Evolutionary conservation across 2,888 invertebrate genomes (phyloP).

Genomic region (Diarsia mendica): DNA sequence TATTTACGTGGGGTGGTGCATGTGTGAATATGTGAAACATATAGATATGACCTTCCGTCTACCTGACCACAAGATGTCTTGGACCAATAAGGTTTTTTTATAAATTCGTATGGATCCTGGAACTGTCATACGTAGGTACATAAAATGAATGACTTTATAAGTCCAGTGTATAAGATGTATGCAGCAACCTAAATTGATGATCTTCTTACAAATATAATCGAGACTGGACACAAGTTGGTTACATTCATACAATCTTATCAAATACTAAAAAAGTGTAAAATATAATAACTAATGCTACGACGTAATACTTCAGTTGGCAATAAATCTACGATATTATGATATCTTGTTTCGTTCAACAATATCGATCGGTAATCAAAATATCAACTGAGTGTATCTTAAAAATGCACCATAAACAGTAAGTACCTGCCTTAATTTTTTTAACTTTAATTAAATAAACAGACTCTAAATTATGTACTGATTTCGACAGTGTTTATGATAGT

Average conservation of each 20-base stretch:
- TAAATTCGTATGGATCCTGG: neutral
- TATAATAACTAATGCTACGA: conserved; percentile 13
- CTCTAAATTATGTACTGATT: neutral
- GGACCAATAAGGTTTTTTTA: neutral
- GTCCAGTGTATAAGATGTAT: neutral
- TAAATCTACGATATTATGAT: conserved; percentile 20
- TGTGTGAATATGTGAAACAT: neutral
- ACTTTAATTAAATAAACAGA: no score
- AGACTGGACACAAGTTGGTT: neutral
- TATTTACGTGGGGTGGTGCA: conserved; percentile 3
- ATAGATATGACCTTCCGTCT: neutral
- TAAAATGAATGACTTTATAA: neutral
- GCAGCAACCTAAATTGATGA: neutral
- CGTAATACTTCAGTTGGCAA: conserved; percentile 28
- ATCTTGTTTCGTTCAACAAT: conserved; percentile 8
- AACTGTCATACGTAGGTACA: neutral
- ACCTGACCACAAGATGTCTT: neutral
- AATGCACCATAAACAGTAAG: neutral
- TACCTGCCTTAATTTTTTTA: conserved; percentile 3
- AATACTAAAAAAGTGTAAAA: neutral
- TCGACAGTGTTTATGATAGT: neutral
- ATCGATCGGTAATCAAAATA: neutral
- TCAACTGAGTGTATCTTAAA: conserved; percentile 15
- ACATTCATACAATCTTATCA: neutral
- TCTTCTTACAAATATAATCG: neutral